These are phyloP conservation scores for Monopterus albus DNA, from an alignment of 2,113 vertebrate species.

Conservation along the genomic window DNA sequence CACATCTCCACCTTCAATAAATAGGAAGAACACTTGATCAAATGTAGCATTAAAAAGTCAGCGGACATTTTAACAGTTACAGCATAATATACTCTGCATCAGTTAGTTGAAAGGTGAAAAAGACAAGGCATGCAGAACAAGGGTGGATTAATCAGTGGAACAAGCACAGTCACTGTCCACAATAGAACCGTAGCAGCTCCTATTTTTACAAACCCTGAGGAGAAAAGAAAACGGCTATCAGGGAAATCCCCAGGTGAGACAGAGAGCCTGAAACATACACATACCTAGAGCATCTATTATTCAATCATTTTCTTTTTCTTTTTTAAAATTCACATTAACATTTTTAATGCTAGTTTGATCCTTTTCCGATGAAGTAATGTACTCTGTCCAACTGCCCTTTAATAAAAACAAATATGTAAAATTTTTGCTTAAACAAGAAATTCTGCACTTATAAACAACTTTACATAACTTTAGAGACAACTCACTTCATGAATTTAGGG, in stretches of 20 bases:
- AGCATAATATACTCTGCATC: not conserved
- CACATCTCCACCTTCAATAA: constrained; percentile 87
- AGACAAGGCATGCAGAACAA: constrained; percentile 85
- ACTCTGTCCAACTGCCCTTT: too few relatives aligned
- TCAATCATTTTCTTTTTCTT: not conserved
- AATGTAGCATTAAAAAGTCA: not conserved
- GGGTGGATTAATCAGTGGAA: constrained; percentile 77
- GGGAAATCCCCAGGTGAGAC: constrained; percentile 52
- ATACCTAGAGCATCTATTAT: constrained; percentile 29
- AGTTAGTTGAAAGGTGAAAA: constrained; percentile 85
- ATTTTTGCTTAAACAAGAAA: too few relatives aligned
- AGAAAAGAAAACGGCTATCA: constrained; percentile 42
- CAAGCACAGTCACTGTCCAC: constrained; percentile 52
- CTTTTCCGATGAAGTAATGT: too few relatives aligned
- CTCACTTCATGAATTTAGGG: too few relatives aligned
- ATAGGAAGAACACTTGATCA: constrained; percentile 28
- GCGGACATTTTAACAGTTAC: constrained; percentile 1
- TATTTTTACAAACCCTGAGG: constrained; percentile 49
- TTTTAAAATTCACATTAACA: too few relatives aligned
- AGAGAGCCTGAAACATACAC: constrained; percentile 61
- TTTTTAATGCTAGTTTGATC: too few relatives aligned
- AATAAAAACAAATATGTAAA: too few relatives aligned
- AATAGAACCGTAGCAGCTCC: constrained; percentile 53
- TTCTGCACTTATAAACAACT: too few relatives aligned
- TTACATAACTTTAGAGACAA: too few relatives aligned